Base-by-base conservation (phyloP, 1,140 invertebrate species). In the Brachionus koreanus region DNA sequence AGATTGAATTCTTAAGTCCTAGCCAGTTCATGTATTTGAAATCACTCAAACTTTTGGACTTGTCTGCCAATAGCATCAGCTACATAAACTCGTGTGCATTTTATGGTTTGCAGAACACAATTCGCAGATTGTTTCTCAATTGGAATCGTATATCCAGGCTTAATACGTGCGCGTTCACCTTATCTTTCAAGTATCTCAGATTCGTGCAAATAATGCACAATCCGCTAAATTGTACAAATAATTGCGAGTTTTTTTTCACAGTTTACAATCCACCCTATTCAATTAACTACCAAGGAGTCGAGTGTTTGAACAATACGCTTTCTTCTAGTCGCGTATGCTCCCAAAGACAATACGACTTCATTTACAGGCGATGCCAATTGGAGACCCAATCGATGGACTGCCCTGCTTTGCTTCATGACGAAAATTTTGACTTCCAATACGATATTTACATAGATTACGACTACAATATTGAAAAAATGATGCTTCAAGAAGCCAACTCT, bases 161-260 rank as follows among this genome's bases (percentile, higher is more conserved):
- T 2, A 79, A 79, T 65, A 39, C 76, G 39, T 79, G 76, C 19
- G 76, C 76, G 10, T 79, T 79, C 57, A 61, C 61, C 16, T 61
- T 61, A 16, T 10, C 29, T 12, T 79, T 79, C 57, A 65, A 39
- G 6, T 29, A 65, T 42, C 37, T 79, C 23, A 39, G 76, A 79
- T 79, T 79, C 39, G 76, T 79, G 19, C 76, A 79, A 65, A 79
- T 79, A 39, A 57, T 79, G 49, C 76, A 79, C 33, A 79, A 79
- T 65, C 76, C 76, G 19, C 57, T 79, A 29, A 79, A 79, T 79
- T 79, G 76, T 29, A 79, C 49, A 5, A 65, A 79, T 42, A 65
- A 79, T 57, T 79, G 76, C 25, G 49, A 57, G 16, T 79, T 79
- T 61, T 79, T 79, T 65, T 79, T 61, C 39, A 79, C 61, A 3